A percentile compares a stretch with the other conserved stretches of the same genome.
These are phyloP conservation scores for Notothenia coriiceps DNA, from an alignment of 2,113 vertebrate genomes.

Conservation along the genomic window DNA sequence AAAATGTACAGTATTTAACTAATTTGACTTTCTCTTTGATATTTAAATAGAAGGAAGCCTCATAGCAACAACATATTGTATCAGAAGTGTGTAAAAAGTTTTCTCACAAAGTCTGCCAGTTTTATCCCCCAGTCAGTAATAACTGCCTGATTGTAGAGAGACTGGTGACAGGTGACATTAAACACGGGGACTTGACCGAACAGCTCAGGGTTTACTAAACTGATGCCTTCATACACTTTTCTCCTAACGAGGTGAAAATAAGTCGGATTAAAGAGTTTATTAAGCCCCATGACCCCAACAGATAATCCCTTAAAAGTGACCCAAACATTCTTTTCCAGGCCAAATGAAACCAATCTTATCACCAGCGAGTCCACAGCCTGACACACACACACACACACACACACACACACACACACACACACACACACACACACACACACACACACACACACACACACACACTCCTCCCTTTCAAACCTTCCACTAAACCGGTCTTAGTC, in stretches of 20 bases:
- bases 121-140: not conserved
- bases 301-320: constrained; percentile 69
- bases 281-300: constrained; percentile 41
- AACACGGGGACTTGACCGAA: not conserved
- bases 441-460: constrained; percentile 16
- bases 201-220: constrained; percentile 8
- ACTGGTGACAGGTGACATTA: constrained; percentile 25
- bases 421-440: constrained; percentile 19
- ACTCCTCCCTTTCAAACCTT: constrained; percentile 11
- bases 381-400: not conserved
- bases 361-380: constrained; percentile 6
- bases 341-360: constrained; percentile 56
- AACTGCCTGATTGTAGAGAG: not conserved
- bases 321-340: constrained; percentile 71
- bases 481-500: constrained; percentile 34
- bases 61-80: no score
- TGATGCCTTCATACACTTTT: constrained; percentile 13
- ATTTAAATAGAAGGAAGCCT: not conserved
- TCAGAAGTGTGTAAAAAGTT: not conserved
- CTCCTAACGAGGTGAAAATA: constrained; percentile 51
- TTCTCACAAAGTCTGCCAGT: not conserved
- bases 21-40: not conserved
- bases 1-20: not conserved
- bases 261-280: constrained; percentile 57
- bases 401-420: constrained; percentile 23